A percentile compares a stretch with the other conserved stretches of the same genome.
phyloP scores from a whole-genome alignment of 1,140 invertebrate genomes.

The Grapholita molesta region DNA sequence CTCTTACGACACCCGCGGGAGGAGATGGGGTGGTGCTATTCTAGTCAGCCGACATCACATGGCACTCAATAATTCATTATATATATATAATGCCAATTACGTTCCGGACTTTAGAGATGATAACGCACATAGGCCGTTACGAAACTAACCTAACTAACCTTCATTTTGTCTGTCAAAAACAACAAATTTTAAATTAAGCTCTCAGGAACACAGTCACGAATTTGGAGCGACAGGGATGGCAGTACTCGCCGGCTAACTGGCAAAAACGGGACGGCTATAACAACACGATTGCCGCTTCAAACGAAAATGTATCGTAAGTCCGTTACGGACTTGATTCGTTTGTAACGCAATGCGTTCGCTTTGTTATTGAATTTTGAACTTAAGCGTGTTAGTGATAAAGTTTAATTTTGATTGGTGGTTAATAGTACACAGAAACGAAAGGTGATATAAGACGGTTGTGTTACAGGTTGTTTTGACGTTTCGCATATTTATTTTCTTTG shows the following conservation, averaged over 20 bases:
- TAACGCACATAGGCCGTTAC: neutral
- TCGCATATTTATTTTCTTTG: neutral
- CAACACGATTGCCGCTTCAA: neutral
- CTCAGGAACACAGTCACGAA: conserved; percentile 57
- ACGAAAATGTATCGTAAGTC: neutral
- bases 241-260: conserved; percentile 21
- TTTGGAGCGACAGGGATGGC: conserved; percentile 37
- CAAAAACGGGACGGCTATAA: conserved; percentile 23
- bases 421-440: neutral
- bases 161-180: conserved; percentile 38
- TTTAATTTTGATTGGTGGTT: neutral
- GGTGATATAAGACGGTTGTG: neutral
- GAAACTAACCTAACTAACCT: conserved; percentile 20
- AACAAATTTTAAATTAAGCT: conserved; percentile 36
- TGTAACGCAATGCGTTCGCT: neutral
- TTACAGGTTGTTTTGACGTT: neutral
- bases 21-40: no score
- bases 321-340: neutral
- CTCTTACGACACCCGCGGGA: no score
- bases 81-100: neutral
- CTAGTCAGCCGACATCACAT: no score
- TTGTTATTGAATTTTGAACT: neutral
- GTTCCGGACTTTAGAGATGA: neutral
- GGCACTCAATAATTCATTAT: no score
- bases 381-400: neutral